These are phyloP conservation scores for Otolemur crassicaudatus DNA, from an alignment of 2,797 vertebrate species.

Conservation along the genomic window DNA sequence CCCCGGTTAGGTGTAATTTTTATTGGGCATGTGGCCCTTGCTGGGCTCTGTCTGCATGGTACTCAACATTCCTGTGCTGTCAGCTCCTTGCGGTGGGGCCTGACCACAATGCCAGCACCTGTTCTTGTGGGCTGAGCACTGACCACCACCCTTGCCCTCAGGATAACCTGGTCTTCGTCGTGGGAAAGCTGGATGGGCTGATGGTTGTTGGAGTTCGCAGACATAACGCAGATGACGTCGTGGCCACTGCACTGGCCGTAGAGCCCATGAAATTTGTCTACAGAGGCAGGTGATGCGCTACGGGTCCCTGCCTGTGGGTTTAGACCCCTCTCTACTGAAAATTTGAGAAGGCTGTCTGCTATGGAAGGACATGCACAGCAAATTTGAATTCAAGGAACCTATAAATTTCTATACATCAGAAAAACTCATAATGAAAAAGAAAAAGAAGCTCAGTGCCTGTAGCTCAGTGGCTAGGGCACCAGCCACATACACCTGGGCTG, in stretches of 20 bases:
- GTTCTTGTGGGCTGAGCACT: neutral
- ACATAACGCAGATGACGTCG: conserved; percentile 96
- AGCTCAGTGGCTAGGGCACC: too few species aligned
- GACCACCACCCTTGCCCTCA: conserved; percentile 76
- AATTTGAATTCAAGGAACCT: neutral
- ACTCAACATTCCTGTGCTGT: neutral
- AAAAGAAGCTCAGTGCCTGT: too few species aligned
- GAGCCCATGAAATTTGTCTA: conserved; percentile 99
- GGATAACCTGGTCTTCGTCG: conserved; percentile 95
- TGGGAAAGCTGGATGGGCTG: conserved; percentile 96
- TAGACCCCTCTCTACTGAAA: neutral
- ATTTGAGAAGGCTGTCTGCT: neutral
- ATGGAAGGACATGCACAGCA: neutral
- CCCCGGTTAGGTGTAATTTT: fast-evolving
- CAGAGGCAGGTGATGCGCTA: conserved; percentile 93
- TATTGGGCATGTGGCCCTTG: neutral
- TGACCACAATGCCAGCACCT: neutral
- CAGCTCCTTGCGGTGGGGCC: neutral
- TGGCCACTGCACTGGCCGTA: conserved; percentile 96
- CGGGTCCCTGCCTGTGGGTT: neutral
- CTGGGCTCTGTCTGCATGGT: too few species aligned
- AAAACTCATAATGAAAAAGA: neutral
- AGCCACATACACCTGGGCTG: too few species aligned
- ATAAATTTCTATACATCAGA: neutral
- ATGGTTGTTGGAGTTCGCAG: conserved; percentile 95